These are phyloP conservation scores for Cichlasoma orientale DNA, from an alignment of 2,797 vertebrate genomes.

Conservation along the genomic window DNA sequence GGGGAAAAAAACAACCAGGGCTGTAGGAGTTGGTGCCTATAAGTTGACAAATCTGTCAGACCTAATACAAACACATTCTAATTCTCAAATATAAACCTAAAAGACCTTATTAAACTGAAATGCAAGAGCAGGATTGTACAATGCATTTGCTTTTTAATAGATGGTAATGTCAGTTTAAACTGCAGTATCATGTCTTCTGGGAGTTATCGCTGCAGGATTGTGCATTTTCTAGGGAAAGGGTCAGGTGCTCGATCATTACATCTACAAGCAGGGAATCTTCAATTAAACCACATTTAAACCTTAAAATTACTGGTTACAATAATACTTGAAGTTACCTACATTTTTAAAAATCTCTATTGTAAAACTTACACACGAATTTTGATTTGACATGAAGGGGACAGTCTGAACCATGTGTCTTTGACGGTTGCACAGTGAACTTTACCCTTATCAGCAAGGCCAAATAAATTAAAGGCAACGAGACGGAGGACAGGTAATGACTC, in stretches of 20 bases:
- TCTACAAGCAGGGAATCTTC: not conserved
- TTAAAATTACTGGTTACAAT: not conserved
- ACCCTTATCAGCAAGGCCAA: not conserved
- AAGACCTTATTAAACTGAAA: not conserved
- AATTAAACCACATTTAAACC: not conserved
- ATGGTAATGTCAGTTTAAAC: not conserved
- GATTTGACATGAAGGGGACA: not conserved
- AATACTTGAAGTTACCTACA: not conserved
- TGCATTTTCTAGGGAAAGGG: not conserved
- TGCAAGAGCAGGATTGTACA: not conserved
- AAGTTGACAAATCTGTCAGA: not conserved
- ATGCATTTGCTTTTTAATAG: not conserved
- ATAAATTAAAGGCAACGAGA: not conserved
- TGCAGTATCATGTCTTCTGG: not conserved
- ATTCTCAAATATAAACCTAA: not conserved
- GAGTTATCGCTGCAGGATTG: not conserved
- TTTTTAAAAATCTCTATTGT: too few species aligned
- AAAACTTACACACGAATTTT: not conserved
- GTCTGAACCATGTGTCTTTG: not conserved
- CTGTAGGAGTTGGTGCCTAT: not conserved
- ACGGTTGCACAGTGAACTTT: too few species aligned
- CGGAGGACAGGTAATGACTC: conserved; percentile 56
- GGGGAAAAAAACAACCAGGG: too few species aligned
- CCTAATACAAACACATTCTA: not conserved
- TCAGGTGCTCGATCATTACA: not conserved